Conservation (phyloP, 2,797 vertebrate species). For the Typhlichthys eigenmanni region DNA sequence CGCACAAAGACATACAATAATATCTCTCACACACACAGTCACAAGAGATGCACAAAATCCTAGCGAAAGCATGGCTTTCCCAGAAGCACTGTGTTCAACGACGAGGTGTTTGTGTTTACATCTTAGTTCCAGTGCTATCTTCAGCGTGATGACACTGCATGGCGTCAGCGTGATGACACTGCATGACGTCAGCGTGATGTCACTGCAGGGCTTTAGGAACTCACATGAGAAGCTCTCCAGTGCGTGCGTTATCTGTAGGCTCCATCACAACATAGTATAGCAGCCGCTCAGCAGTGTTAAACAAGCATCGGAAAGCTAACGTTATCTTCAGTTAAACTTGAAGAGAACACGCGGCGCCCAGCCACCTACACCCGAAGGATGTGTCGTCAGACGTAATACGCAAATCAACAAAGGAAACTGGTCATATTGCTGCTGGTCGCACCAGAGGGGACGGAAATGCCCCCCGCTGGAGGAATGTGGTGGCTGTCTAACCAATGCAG, state of each 20-base stretch:
- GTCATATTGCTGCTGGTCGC: constrained; percentile 1
- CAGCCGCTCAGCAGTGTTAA: constrained; percentile 40
- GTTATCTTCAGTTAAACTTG: constrained; percentile 28
- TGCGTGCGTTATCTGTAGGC: constrained; percentile 36
- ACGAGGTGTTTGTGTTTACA: constrained; percentile 62
- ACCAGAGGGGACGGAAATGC: constrained; percentile 12
- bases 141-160: constrained; percentile 52
- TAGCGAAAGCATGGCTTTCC: constrained; percentile 60
- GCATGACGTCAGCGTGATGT: no score
- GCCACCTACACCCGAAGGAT: constrained; percentile 28
- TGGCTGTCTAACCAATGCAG: constrained; percentile 10
- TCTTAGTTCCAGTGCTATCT: constrained; percentile 49
- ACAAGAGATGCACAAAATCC: constrained; percentile 46
- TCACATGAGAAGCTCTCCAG: constrained; percentile 36
- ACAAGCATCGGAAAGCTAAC: constrained; percentile 42
- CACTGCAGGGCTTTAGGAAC: constrained; percentile 47
- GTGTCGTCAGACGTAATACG: constrained; percentile 35
- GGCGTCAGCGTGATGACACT: not conserved
- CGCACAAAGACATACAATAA: constrained; percentile 43
- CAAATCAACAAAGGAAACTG: constrained; percentile 24
- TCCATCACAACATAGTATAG: constrained; percentile 29
- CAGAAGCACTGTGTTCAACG: constrained; percentile 56
- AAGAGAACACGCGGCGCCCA: constrained; percentile 18
- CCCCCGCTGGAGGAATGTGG: constrained; percentile 9
- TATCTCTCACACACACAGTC: constrained; percentile 40